phyloP scores from a whole-genome alignment of 1,140 invertebrate genomes.

The Leptestheria dahalacensis region DNA sequence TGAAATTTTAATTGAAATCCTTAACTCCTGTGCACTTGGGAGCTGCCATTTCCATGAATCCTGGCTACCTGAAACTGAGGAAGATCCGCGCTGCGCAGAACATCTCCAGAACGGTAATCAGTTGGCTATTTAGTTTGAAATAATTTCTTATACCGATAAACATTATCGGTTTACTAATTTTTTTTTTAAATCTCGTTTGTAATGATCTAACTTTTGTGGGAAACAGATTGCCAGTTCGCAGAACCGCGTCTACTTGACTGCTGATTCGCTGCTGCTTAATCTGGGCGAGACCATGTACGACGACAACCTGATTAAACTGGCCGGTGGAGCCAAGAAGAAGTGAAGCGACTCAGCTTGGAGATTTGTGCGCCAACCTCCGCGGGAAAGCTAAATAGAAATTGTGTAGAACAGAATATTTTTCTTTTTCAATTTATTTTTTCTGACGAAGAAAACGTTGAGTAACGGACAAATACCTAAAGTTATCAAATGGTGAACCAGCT shows the following conservation, averaged over 20 bases:
- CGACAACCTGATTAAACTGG: constrained; percentile 59
- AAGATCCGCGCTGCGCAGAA: constrained; percentile 95
- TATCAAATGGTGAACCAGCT: too few species aligned
- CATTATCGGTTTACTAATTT: not conserved
- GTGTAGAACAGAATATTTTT: not conserved
- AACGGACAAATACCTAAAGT: too few species aligned
- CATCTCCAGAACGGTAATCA: constrained; percentile 83
- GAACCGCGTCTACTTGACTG: constrained; percentile 87
- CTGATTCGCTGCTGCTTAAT: constrained; percentile 90
- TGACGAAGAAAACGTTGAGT: too few species aligned
- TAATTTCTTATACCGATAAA: too few species aligned
- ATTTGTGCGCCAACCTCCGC: not conserved
- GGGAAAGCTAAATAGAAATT: not conserved
- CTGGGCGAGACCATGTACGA: constrained; percentile 89
- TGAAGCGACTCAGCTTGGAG: constrained; percentile 1
- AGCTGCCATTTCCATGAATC: constrained; percentile 82
- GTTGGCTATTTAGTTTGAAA: too few species aligned
- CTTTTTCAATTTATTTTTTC: not conserved
- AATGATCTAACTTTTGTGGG: constrained; percentile 23
- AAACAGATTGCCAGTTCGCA: constrained; percentile 88
- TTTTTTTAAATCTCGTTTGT: too few species aligned
- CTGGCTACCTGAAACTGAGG: constrained; percentile 92
- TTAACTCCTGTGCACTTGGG: constrained; percentile 71
- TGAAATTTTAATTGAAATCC: constrained; percentile 30
- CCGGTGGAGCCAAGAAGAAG: constrained; percentile 10